phyloP scores from a whole-genome alignment of 1,140 invertebrate species.

The Zaprionus tsacasi region DNA sequence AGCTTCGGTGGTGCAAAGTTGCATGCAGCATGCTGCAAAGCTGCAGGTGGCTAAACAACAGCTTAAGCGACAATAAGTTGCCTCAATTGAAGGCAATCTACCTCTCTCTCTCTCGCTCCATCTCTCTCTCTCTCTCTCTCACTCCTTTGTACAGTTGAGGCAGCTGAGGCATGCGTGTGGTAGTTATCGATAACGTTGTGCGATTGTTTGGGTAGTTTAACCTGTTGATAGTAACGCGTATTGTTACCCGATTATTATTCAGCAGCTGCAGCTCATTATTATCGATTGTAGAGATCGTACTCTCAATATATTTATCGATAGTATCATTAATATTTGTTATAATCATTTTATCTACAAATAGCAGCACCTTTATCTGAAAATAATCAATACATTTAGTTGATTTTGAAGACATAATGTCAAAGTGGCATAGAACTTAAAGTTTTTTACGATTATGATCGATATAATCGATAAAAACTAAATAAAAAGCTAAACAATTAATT shows the following conservation, averaged over 20 bases:
- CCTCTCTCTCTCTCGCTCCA: background rate
- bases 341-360: background rate
- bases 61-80: constrained; percentile 7
- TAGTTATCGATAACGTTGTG: background rate
- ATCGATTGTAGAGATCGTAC: background rate
- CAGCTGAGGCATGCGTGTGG: background rate
- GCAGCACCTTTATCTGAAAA: too few species aligned
- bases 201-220: background rate
- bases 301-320: background rate
- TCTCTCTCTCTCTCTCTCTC: background rate
- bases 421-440: too few species aligned
- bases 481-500: too few species aligned
- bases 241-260: background rate
- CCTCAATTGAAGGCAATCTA: background rate
- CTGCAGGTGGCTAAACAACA: constrained; percentile 17
- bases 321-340: background rate
- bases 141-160: constrained; percentile 1
- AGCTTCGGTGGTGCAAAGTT: constrained; percentile 38
- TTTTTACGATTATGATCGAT: too few species aligned
- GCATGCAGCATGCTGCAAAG: constrained; percentile 17
- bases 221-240: background rate
- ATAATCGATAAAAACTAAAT: too few species aligned
- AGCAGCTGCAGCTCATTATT: too few species aligned
- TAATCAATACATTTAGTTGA: background rate
- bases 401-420: background rate